Conservation (phyloP, 2,797 vertebrate genomes). For the Cottoperca gobio region DNA sequence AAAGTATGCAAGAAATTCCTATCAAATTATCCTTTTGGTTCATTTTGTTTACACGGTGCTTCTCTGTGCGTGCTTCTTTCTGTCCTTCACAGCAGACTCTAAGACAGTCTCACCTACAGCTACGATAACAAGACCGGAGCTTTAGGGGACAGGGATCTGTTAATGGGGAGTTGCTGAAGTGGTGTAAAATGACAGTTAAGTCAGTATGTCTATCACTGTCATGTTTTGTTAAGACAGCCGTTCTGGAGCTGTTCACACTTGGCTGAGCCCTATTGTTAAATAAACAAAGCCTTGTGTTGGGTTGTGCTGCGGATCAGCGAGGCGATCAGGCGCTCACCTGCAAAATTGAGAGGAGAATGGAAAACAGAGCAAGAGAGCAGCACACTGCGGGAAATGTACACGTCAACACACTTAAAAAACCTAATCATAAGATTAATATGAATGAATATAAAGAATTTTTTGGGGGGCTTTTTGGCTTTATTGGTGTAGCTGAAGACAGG, state of each 20-base stretch:
- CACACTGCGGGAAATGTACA: conserved; percentile 6
- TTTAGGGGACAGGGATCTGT: conserved; percentile 19
- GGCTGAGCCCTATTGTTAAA: conserved; percentile 72
- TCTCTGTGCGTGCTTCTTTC: conserved; percentile 4
- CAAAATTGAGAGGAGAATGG: conserved; percentile 42
- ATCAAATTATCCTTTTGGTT: conserved; percentile 46
- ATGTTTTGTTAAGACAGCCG: conserved; percentile 63
- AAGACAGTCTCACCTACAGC: conserved; percentile 17
- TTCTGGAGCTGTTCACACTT: conserved; percentile 65
- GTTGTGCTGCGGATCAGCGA: conserved; percentile 53
- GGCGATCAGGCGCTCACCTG: conserved; percentile 59
- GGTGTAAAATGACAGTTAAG: conserved; percentile 55
- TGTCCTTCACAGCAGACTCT: conserved; percentile 23
- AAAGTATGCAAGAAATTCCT: conserved; percentile 68
- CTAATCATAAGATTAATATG: too few relatives aligned
- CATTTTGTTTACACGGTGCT: conserved; percentile 37
- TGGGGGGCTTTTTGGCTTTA: too few relatives aligned
- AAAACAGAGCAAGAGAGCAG: conserved; percentile 11
- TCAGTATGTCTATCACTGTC: conserved; percentile 64
- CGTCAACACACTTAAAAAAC: conserved; percentile 8
- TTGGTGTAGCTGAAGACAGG: too few relatives aligned
- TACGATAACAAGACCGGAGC: conserved; percentile 23
- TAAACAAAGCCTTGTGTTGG: conserved; percentile 67
- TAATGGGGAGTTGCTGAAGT: conserved; percentile 7
- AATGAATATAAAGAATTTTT: too few relatives aligned